phyloP scores from a whole-genome alignment of 2,113 vertebrate genomes.

The Cacatua alba region DNA sequence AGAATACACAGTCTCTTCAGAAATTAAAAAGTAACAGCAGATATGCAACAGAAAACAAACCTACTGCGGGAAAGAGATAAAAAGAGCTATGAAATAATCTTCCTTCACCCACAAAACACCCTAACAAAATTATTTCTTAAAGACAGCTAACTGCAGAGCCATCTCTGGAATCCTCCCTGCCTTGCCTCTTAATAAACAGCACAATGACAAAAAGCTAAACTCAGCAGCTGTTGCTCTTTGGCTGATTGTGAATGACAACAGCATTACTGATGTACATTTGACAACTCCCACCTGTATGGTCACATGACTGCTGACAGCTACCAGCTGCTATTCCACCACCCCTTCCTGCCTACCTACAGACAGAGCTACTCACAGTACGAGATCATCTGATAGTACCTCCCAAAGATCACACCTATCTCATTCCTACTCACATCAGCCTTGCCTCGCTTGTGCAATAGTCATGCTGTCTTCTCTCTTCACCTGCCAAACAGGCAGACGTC shows the following conservation, averaged over 20 bases:
- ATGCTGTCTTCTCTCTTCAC: neutral
- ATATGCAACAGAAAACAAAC: neutral
- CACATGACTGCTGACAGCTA: neutral
- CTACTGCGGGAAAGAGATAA: neutral
- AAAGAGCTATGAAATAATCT: neutral
- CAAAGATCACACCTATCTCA: neutral
- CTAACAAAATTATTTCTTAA: neutral
- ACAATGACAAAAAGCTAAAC: neutral
- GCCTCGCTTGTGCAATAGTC: neutral
- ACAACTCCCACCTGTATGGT: neutral
- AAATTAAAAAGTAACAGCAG: neutral
- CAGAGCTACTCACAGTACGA: accelerated
- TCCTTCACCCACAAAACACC: neutral
- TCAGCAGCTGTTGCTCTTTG: neutral
- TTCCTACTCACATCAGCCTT: neutral
- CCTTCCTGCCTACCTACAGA: neutral
- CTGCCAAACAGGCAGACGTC: accelerated
- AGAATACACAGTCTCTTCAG: neutral
- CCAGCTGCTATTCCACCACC: neutral
- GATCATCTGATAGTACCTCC: accelerated
- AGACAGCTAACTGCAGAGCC: neutral
- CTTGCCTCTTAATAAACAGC: neutral
- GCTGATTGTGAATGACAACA: neutral
- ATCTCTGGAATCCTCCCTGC: neutral
- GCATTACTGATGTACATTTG: accelerated